Evolutionary conservation across 2,113 vertebrate species (phyloP).

Genomic region (Opisthocomus hoazin): DNA sequence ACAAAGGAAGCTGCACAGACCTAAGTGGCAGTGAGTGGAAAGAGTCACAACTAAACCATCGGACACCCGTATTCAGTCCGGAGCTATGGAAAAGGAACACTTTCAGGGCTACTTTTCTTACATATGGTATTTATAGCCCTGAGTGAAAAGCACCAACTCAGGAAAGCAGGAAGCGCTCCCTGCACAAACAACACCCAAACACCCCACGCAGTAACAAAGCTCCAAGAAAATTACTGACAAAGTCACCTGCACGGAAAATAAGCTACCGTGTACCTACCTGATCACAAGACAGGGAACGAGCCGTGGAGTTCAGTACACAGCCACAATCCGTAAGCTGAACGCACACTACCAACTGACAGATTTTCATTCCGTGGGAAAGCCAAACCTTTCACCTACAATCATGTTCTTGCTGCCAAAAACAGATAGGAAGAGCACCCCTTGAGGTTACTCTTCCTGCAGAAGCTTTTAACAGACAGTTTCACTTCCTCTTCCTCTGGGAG

Average conservation of each 20-base stretch:
- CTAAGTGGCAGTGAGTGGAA: background rate
- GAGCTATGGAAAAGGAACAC: background rate
- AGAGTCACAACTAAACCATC: background rate
- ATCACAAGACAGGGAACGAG: background rate
- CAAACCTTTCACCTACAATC: background rate
- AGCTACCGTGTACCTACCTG: conserved; percentile 4
- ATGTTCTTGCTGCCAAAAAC: background rate
- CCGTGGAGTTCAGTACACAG: background rate
- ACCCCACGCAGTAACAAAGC: background rate
- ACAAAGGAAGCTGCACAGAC: background rate
- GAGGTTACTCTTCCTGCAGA: background rate
- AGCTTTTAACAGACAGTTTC: background rate
- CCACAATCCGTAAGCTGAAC: background rate
- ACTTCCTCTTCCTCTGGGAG: background rate
- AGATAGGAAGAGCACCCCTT: background rate
- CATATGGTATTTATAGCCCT: background rate
- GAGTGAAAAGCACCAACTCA: background rate
- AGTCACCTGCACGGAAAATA: background rate
- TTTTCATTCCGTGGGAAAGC: background rate
- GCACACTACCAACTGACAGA: background rate
- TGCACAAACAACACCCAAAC: background rate
- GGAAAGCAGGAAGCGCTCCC: background rate
- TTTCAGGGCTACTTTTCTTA: background rate
- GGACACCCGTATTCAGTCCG: rapidly evolving
- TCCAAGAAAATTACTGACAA: background rate